Evolutionary conservation across 2,888 invertebrate genomes (phyloP), one percentile per base, ranked within the genome.

Genomic region (Pardosa pseudoannulata): DNA sequence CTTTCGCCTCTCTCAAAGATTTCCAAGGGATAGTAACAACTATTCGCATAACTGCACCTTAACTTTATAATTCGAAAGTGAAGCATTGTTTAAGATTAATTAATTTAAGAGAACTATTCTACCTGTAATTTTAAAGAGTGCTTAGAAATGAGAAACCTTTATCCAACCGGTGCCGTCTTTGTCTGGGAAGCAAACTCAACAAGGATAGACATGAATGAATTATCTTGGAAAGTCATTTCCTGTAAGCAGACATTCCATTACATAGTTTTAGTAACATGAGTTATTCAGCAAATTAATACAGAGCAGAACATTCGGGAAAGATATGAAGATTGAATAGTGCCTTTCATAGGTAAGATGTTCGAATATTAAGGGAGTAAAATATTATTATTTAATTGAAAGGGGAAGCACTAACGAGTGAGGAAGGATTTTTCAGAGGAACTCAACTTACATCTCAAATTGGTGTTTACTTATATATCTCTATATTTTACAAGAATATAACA

Each of bases 51-150:
- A 46, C 41, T 46, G 6, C 16, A 16, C 41, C 9, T 46, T 13
- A 46, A 46, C 41, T 46, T 46, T 46, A 13, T 16, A 9, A n/a
- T 46, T 46, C 16, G 9, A 46, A 46, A 46, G 16, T 46, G 41
- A 11, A 56, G 23, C 56, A 56, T 56, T 56, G 56, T 56, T 56
- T 56, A 56, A 56, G 56, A 56, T 56, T 56, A 19, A 56, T 56
- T 56, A 56, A 56, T 56, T 56, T 16, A 23, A 56, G 11, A 23
- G 56, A 56, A 56, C 56, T 56, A 5, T 23, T 56, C 23, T 56
- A 56, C 56, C 56, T 56, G 56, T 56, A 16, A 56, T 56, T 56
- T 46, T 56, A 56, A 56, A 56, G 56, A 56, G 56, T 5, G 56
- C 19, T 56, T 19, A 23, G 56, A 56, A 56, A 56, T 11, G 56